A percentile compares a stretch with the other conserved stretches of the same genome.
Evolutionary conservation across 2,888 invertebrate species (phyloP).

Genomic region (Carterocephalus palaemon): DNA sequence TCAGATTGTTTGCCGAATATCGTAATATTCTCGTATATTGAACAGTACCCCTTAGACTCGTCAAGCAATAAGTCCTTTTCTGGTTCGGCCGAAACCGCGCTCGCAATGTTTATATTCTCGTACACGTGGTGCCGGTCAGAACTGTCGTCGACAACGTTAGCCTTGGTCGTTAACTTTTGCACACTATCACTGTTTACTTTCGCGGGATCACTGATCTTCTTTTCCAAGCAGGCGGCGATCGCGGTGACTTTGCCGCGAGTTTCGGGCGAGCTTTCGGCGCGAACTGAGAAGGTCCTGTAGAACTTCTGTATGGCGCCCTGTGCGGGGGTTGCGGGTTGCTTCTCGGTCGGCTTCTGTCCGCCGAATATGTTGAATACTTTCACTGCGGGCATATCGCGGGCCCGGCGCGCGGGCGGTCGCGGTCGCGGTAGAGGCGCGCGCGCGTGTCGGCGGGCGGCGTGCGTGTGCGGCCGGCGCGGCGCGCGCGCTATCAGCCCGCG

Average conservation of each 20-base stretch:
- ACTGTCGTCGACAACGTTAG: slow-evolving; percentile 48
- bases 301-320: slow-evolving; percentile 70
- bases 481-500: slow-evolving; percentile 52
- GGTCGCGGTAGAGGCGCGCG: slow-evolving; percentile 71
- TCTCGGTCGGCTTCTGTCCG: slow-evolving; percentile 75
- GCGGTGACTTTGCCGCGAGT: slow-evolving; percentile 72
- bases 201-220: slow-evolving; percentile 64
- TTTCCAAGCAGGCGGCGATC: slow-evolving; percentile 70
- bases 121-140: slow-evolving; percentile 58
- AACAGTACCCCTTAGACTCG: slow-evolving; percentile 68
- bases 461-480: slow-evolving; percentile 56
- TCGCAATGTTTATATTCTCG: slow-evolving; percentile 70
- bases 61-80: slow-evolving; percentile 52
- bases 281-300: slow-evolving; percentile 75
- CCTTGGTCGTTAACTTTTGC: slow-evolving; percentile 55
- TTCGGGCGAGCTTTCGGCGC: slow-evolving; percentile 57
- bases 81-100: slow-evolving; percentile 37
- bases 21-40: slow-evolving; percentile 72
- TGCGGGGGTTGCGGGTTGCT: slow-evolving; percentile 57
- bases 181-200: slow-evolving; percentile 61
- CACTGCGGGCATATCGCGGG: slow-evolving; percentile 77
- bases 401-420: slow-evolving; percentile 66
- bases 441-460: slow-evolving; percentile 67
- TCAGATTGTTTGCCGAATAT: slow-evolving; percentile 52
- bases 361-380: slow-evolving; percentile 78